phyloP scores from a whole-genome alignment of 1,140 invertebrate species.

The Metopolophium dirhodum region DNA sequence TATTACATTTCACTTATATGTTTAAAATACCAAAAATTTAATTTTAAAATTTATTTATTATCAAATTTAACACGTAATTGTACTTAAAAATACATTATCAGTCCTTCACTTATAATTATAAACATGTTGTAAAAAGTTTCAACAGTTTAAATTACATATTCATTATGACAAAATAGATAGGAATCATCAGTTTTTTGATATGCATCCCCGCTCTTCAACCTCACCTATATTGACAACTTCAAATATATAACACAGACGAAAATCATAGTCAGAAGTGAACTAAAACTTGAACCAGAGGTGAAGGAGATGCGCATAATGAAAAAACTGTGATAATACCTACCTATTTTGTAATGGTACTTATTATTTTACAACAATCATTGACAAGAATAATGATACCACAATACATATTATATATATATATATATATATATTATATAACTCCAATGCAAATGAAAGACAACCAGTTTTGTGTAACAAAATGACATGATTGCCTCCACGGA shows the following conservation, averaged over 20 bases:
- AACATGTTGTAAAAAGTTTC: neutral
- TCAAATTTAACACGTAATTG: neutral
- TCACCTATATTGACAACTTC: too few relatives aligned
- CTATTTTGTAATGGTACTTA: too few relatives aligned
- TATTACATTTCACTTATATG: neutral
- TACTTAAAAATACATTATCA: neutral
- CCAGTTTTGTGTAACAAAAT: neutral
- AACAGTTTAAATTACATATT: neutral
- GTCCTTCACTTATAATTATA: neutral
- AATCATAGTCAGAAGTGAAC: too few relatives aligned
- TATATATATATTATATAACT: neutral
- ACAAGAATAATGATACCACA: neutral
- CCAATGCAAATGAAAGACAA: neutral
- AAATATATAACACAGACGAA: too few relatives aligned
- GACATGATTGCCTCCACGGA: accelerated
- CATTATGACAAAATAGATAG: too few relatives aligned
- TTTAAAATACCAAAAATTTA: too few relatives aligned
- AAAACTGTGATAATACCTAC: too few relatives aligned
- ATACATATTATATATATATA: neutral
- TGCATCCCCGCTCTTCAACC: too few relatives aligned
- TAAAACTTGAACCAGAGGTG: too few relatives aligned
- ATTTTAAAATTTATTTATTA: neutral
- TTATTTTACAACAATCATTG: neutral
- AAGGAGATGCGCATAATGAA: too few relatives aligned
- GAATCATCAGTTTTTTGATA: too few relatives aligned